Percentiles rank a stretch among this genome's conserved stretches.
phyloP scores from a whole-genome alignment of 2,888 invertebrate species.

The Cephus nigrinus region DNA sequence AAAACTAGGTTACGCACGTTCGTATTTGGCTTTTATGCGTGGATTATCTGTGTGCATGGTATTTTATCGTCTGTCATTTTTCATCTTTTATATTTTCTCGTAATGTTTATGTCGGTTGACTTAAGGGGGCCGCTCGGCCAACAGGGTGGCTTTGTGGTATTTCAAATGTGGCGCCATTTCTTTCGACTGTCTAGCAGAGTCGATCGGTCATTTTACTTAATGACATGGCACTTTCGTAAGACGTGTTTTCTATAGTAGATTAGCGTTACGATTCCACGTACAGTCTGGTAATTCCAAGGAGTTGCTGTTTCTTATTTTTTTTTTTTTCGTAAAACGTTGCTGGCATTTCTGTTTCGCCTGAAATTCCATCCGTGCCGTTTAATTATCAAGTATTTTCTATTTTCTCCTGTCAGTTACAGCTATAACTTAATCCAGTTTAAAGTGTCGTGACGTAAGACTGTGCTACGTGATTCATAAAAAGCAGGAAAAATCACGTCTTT shows the following conservation, averaged over 20 bases:
- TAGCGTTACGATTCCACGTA: neutral
- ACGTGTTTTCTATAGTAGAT: neutral
- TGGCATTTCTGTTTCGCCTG: neutral
- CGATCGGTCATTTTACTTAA: neutral
- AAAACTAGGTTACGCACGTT: too few species aligned
- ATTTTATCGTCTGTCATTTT: neutral
- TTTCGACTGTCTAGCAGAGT: neutral
- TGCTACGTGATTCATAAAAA: neutral
- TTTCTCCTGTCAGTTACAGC: neutral
- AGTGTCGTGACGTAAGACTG: neutral
- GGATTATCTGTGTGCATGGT: neutral
- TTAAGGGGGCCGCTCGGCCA: too few species aligned
- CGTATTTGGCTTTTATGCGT: neutral
- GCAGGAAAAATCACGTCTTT: conserved; percentile 7
- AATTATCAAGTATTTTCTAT: neutral
- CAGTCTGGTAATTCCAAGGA: neutral
- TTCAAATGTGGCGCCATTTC: too few species aligned
- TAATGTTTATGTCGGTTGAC: neutral
- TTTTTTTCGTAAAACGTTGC: neutral
- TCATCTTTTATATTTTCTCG: neutral
- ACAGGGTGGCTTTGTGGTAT: neutral
- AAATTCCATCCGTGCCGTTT: neutral
- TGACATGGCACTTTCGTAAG: neutral
- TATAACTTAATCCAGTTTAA: neutral
- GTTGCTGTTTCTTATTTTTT: neutral